Base-by-base conservation (phyloP, 2,888 invertebrate genomes). In the Homarus gammarus region DNA sequence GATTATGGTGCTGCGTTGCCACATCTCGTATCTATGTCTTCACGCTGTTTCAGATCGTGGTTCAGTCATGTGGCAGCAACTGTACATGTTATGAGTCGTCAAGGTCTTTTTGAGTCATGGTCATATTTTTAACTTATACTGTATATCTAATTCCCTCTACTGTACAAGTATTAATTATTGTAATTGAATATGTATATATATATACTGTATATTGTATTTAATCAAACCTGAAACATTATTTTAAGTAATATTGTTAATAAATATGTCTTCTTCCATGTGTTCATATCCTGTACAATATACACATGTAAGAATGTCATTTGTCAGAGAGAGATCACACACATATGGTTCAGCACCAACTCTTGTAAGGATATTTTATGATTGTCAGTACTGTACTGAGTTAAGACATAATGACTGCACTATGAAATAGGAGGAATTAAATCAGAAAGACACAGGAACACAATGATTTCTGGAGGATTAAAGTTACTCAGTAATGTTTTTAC, bases 131-230 rank as follows among this genome's bases (percentile, higher is more conserved):
- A 64, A 44, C n/a, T 40, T 40, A n/a, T 36, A 38, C 31, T 72
- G 31, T 31, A n/a, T n/a, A n/a, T n/a, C n/a, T n/a, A 22, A 15
- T 72, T 72, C 8, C 31, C 72, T 75, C 75, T 75, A 40, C 75
- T 75, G 75, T 75, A 75, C 75, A 75, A 44, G 12, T 75, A 44
- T 40, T 75, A 75, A 75, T 33, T 33, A 75, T 31, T 44, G 75
- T 44, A 75, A 40, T 12, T 18, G 10, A 8, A 40, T 75, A 75
- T 75, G n/a, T 75, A 64, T 64, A 40, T 75, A 75, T 75, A 75
- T 75, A 75, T 75, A 44, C 10, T 36, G 73, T 73, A 73, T 73
- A 18, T 27, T n/a, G n/a, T n/a, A n/a, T n/a, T n/a, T 38, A 18
- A 22, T 12, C 38, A 40, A 73, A 73, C 40, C 73, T n/a, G n/a